phyloP scores from a whole-genome alignment of 2,797 vertebrate genomes.

The Martes flavigula region DNA sequence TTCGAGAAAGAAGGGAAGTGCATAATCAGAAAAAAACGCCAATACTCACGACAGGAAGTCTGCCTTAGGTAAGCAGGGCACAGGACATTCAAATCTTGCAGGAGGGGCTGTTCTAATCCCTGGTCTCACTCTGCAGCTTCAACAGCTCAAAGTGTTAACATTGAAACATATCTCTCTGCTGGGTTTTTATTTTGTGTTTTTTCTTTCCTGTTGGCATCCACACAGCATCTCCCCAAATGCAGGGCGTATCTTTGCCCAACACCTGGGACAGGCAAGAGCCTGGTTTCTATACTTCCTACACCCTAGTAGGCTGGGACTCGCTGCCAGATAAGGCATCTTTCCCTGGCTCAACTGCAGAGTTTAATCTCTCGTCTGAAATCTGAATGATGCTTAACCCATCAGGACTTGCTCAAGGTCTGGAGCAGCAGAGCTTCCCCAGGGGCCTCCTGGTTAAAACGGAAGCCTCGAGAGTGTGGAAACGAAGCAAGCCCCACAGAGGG shows the following conservation, averaged over 20 bases:
- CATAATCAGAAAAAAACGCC: slow-evolving; percentile 62
- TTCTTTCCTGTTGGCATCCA: slow-evolving; percentile 62
- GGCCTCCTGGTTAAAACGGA: slow-evolving; percentile 63
- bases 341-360: slow-evolving; percentile 50
- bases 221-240: slow-evolving; percentile 55
- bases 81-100: slow-evolving; percentile 61
- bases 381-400: slow-evolving; percentile 63
- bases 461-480: slow-evolving; percentile 70
- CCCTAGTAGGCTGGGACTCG: slow-evolving; percentile 66
- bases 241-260: slow-evolving; percentile 64
- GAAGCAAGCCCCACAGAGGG: slow-evolving; percentile 75
- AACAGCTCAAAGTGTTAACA: slow-evolving; percentile 57
- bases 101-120: slow-evolving; percentile 74
- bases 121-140: slow-evolving; percentile 65
- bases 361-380: slow-evolving; percentile 68
- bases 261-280: slow-evolving; percentile 62
- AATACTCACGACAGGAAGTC: slow-evolving; percentile 75
- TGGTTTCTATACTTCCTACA: slow-evolving; percentile 68
- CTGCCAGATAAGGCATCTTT: slow-evolving; percentile 68
- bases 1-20: not conserved
- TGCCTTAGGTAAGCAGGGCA: slow-evolving; percentile 58
- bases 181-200: not conserved
- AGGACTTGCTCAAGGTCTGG: slow-evolving; percentile 66
- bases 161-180: slow-evolving; percentile 36
- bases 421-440: slow-evolving; percentile 22